phyloP scores from a whole-genome alignment of 2,797 vertebrate species.

The Phrynocephalus forsythii region DNA sequence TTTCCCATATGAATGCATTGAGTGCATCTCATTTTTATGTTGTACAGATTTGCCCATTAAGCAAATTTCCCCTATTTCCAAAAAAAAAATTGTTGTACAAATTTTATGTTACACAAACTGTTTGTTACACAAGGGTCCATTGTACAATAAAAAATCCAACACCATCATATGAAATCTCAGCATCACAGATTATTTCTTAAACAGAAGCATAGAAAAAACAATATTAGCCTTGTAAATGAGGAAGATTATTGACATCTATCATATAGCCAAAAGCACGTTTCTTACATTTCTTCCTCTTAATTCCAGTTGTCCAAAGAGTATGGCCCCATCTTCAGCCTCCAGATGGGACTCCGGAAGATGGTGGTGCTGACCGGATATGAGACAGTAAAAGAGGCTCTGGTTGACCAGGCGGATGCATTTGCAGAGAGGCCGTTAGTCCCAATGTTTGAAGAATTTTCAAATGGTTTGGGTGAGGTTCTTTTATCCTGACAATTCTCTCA shows the following conservation, averaged over 20 bases:
- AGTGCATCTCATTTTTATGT: too few species aligned
- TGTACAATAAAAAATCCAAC: too few species aligned
- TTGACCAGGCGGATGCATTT: conserved; percentile 74
- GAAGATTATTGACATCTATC: background rate
- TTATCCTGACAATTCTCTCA: background rate
- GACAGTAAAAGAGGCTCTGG: conserved; percentile 74
- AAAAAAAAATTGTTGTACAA: too few species aligned
- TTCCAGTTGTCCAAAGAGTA: conserved; percentile 30
- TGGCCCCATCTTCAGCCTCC: conserved; percentile 14
- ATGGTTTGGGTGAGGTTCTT: conserved; percentile 67
- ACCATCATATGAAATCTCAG: background rate
- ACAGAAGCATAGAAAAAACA: background rate
- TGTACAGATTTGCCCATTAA: too few species aligned
- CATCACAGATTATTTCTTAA: background rate
- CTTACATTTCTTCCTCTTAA: background rate
- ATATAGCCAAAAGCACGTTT: background rate
- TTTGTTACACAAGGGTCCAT: too few species aligned
- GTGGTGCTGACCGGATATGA: conserved; percentile 76
- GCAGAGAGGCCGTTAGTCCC: conserved; percentile 66
- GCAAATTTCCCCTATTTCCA: too few species aligned
- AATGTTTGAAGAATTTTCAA: conserved; percentile 64
- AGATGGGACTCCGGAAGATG: conserved; percentile 34
- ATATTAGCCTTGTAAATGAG: background rate
- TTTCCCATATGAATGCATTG: too few species aligned
- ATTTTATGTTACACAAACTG: too few species aligned